phyloP scores from a whole-genome alignment of 1,140 invertebrate genomes.

The honey bee (Apis mellifera) region Amel_HAv3.1 CM009932.2:8639501-8640000 shows the following conservation, averaged over 20 bases:
- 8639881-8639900: slow-evolving; percentile 15
- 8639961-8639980: slow-evolving; percentile 55
- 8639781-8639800: slow-evolving; percentile 60
- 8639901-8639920: slow-evolving; percentile 42
- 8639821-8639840: neutral
- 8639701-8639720: slow-evolving; percentile 58
- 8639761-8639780: slow-evolving; percentile 71
- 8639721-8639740: slow-evolving; percentile 66
- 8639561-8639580: no score
- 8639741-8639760: slow-evolving; percentile 74
- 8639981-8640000: slow-evolving; percentile 23
- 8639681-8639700: slow-evolving; percentile 69
- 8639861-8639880: slow-evolving; percentile 10
- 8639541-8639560: neutral
- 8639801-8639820: neutral
- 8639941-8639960: slow-evolving; percentile 60
- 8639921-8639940: slow-evolving; percentile 59
- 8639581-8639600: neutral
- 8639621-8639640: slow-evolving; percentile 53
- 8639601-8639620: slow-evolving; percentile 43
- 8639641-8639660: slow-evolving; percentile 14
- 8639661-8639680: slow-evolving; percentile 48
- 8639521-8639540: neutral
- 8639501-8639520: neutral
- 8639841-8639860: slow-evolving; percentile 8